Evolutionary conservation across 2,888 invertebrate genomes (phyloP), one percentile per base, ranked within the genome.

Genomic region (Mythimna vitellina): DNA sequence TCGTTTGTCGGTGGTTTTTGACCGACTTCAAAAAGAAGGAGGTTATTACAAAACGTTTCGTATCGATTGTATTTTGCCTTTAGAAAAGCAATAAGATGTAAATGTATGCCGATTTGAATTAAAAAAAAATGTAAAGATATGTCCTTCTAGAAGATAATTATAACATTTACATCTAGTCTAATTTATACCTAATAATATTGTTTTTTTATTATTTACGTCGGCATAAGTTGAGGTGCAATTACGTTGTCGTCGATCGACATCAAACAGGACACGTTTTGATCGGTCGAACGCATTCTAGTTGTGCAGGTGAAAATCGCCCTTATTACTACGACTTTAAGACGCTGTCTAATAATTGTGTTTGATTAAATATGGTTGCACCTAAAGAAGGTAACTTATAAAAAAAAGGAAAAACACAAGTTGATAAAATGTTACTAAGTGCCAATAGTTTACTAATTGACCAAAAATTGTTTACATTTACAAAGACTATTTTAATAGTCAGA

Each of bases 121-220:
- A 14, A 9, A 42, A 25, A 25, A 32, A 10, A 20, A 61, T 60
- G 65, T 73, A 70, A 76, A 81, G 84, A 66, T 81, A 80, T 76
- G 67, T 42, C 73, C 73, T 22, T 20, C 4, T 57, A 20, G 2
- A 46, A 38, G 29, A 29, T 53, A n/a, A n/a, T n/a, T n/a, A 58
- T 53, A 58, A 25, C 65, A 10, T 49, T 53, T 58, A 51, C 70
- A 67, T 83, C 83, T 83, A 85, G 83, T 83, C 83, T 83, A 80
- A 84, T 74, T 61, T 69, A 54, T 67, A 73, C 5, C 6, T 61
- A 22, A 61, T 35, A 22, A 54, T 22, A 22, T 22, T 20, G 14
- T 22, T 32, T 51, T n/a, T n/a, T 35, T 54, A 58, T 32, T 20
- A 14, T 60, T 64, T 53, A 51, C 5, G 32, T 69, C 9, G 1